Base-by-base conservation (phyloP, 2,888 invertebrate species). In the Homarus gammarus region DNA sequence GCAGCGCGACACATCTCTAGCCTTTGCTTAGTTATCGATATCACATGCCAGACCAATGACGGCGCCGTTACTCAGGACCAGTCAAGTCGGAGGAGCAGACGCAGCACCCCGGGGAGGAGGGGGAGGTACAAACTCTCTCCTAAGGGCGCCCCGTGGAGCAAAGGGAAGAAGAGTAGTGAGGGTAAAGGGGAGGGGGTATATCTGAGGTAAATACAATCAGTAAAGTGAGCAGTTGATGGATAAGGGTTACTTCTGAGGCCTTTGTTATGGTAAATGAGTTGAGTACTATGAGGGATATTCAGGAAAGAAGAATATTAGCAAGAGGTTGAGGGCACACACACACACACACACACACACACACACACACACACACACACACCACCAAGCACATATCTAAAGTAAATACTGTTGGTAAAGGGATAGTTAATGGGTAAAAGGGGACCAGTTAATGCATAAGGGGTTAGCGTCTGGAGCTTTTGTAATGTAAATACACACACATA, bases 1-100 rank as follows among this genome's bases (percentile, higher is more conserved):
- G 72, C 73, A 82, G 56, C 40, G 64, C 81, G 87, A 87, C 87
- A 87, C 87, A 73, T 87, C 81, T 87, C 87, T 27, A 61, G 81
- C 44, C 87, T 73, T 73, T 87, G 82, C 81, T 82, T 82, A 87
- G 87, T 87, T 87, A 87, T 87, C 87, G 87, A 87, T 87, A 87
- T 75, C 87, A 82, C 87, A 87, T 75, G 87, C 87, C 87, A 81
- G 40, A 33, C 87, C 72, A 81, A 73, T 87, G 87, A 82, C 87
- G 81, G 87, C 81, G 44, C 64, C 87, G 68, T 87, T 82, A 87
- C 49, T 87, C 78, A 82, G 77, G 72, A 49, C 56, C 38, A 51
- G 70, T 68, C 86, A 72, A 64, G 72, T 15, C 27, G 79, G 68
- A 61, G 82, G 84, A 49, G 56, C 70, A 49, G 72, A 70, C 33